Conservation (phyloP, 2,888 invertebrate genomes). For the Lasioglossum malachurum region DNA sequence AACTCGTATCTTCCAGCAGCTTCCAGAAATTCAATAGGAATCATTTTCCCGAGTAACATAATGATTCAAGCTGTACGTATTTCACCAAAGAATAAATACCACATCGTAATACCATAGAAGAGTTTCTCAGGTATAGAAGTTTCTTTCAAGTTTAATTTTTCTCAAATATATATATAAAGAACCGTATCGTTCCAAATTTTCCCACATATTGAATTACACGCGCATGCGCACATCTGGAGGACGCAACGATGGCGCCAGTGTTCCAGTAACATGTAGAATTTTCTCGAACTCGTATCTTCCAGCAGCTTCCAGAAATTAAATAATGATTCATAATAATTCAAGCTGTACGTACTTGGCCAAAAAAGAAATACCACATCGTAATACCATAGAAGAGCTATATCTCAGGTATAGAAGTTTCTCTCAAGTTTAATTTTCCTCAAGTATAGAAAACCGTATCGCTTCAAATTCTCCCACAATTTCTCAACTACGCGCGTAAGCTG, state of each 20-base stretch:
- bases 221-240: background rate
- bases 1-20: constrained; percentile 5
- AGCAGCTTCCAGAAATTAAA: background rate
- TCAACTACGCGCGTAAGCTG: background rate
- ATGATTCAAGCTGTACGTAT: background rate
- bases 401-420: background rate
- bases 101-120: background rate
- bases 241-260: background rate
- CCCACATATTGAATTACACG: background rate
- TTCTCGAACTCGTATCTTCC: constrained; percentile 24
- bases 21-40: background rate
- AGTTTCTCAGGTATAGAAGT: background rate
- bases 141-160: no score
- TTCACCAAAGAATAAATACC: background rate
- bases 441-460: background rate
- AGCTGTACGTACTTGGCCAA: background rate
- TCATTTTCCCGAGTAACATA: background rate
- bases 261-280: constrained; percentile 17
- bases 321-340: background rate
- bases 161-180: no score
- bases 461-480: background rate
- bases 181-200: background rate
- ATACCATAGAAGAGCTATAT: background rate
- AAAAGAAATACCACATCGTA: background rate
- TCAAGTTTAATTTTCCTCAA: no score